Percentiles rank a stretch among this genome's conserved stretches.
Evolutionary conservation across 2,113 vertebrate genomes (phyloP).

Genomic region (Rhinoderma darwinii): DNA sequence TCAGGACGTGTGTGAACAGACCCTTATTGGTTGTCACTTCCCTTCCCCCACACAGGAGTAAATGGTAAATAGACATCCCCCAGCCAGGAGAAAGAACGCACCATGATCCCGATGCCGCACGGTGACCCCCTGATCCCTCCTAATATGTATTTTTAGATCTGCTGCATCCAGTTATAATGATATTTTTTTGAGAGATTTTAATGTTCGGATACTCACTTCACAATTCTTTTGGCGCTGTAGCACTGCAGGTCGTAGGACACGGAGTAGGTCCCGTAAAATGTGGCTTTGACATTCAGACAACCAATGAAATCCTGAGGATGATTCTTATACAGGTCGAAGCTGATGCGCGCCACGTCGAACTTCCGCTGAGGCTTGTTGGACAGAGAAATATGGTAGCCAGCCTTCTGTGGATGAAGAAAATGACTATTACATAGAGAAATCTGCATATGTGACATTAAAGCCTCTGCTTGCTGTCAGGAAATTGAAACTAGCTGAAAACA

Average conservation of each 20-base stretch:
- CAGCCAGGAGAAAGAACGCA: too few species aligned
- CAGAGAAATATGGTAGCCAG: slow-evolving; percentile 66
- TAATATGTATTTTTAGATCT: too few species aligned
- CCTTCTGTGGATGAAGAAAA: slow-evolving; percentile 34
- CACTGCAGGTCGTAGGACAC: slow-evolving; percentile 90
- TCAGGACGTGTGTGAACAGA: too few species aligned
- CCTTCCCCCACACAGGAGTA: too few species aligned
- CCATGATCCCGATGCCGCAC: background rate
- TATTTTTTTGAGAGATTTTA: too few species aligned
- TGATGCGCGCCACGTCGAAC: slow-evolving; percentile 87
- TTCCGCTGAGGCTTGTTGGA: slow-evolving; percentile 69
- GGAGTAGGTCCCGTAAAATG: slow-evolving; percentile 87
- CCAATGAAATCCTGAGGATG: slow-evolving; percentile 88
- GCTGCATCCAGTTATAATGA: too few species aligned
- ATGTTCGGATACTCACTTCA: slow-evolving; percentile 73
- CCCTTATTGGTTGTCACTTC: background rate
- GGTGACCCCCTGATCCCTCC: too few species aligned
- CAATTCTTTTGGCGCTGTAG: slow-evolving; percentile 76
- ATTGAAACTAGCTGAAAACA: background rate
- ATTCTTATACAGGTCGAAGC: slow-evolving; percentile 92
- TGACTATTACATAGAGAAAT: background rate
- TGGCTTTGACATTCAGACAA: slow-evolving; percentile 90
- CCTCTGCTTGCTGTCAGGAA: background rate
- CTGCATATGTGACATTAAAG: background rate
- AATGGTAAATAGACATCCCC: too few species aligned